Conservation (phyloP, 37 sponge, comb jelly and placozoan genomes). For the Cladorhizidae sp. region DNA sequence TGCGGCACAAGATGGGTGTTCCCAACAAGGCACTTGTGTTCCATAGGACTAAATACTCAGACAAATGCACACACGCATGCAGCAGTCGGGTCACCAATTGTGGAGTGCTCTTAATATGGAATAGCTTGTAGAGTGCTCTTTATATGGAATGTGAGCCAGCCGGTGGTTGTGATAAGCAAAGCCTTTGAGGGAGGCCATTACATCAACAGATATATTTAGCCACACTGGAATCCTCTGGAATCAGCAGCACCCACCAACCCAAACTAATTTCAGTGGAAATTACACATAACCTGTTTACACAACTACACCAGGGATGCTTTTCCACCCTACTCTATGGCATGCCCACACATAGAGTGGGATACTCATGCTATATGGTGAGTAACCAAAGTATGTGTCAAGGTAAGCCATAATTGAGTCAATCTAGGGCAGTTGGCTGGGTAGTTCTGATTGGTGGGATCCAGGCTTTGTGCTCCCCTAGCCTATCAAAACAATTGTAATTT, state of each 20-base stretch:
- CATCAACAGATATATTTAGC: too few relatives aligned
- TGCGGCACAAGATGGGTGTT: too few relatives aligned
- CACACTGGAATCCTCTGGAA: too few relatives aligned
- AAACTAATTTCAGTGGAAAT: background rate
- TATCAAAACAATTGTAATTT: background rate
- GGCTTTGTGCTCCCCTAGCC: background rate
- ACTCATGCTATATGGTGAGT: background rate
- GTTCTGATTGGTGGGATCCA: background rate
- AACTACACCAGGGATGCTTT: background rate
- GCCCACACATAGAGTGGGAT: background rate
- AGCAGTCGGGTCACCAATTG: too few relatives aligned
- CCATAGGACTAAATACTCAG: too few relatives aligned
- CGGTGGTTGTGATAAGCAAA: too few relatives aligned
- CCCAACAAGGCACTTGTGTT: too few relatives aligned
- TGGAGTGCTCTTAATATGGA: too few relatives aligned
- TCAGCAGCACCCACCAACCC: background rate
- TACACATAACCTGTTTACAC: background rate
- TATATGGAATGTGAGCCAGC: too few relatives aligned
- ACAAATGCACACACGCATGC: too few relatives aligned
- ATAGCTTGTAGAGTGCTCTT: too few relatives aligned
- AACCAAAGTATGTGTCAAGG: background rate
- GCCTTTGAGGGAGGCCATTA: too few relatives aligned
- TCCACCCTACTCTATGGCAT: background rate
- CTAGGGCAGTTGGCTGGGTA: background rate
- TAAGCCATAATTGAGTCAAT: constrained; percentile 1